Evolutionary conservation across 2,888 invertebrate species (phyloP).

Genomic region (Thera obeliscata): DNA sequence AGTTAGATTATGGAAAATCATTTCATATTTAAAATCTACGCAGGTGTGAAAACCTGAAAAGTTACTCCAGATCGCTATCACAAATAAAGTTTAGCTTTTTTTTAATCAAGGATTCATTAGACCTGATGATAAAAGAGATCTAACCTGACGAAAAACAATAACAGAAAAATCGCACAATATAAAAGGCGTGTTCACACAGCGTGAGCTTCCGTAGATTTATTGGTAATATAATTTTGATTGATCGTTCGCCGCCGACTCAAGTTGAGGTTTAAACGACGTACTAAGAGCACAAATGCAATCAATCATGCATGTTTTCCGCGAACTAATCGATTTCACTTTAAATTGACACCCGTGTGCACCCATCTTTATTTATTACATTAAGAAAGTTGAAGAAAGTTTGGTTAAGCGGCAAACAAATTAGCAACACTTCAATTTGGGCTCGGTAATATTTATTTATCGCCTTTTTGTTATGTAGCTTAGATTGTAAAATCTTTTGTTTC

Average conservation of each 20-base stretch:
- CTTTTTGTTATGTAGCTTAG: too few species aligned
- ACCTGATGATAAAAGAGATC: background rate
- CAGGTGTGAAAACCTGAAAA: too few species aligned
- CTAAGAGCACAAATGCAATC: conserved; percentile 60
- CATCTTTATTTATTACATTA: conserved; percentile 31
- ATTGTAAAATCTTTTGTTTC: background rate
- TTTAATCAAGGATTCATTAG: background rate
- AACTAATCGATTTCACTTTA: conserved; percentile 41
- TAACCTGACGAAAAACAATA: background rate
- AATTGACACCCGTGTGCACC: conserved; percentile 28
- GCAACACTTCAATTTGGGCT: background rate
- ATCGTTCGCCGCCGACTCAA: conserved; percentile 64
- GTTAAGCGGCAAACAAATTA: background rate
- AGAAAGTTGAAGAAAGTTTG: conserved; percentile 12
- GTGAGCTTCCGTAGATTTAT: conserved; percentile 76
- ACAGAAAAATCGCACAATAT: conserved; percentile 48
- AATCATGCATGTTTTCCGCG: conserved; percentile 56
- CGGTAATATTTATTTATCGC: background rate
- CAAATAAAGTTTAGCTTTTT: background rate
- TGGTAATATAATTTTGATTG: conserved; percentile 84
- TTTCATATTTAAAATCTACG: too few species aligned
- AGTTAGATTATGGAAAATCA: too few species aligned
- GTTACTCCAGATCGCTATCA: too few species aligned
- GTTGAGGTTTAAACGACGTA: conserved; percentile 64
- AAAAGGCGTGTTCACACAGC: conserved; percentile 55